Evolutionary conservation across 2,888 invertebrate species (phyloP).

Genomic region (Tipula confusa): DNA sequence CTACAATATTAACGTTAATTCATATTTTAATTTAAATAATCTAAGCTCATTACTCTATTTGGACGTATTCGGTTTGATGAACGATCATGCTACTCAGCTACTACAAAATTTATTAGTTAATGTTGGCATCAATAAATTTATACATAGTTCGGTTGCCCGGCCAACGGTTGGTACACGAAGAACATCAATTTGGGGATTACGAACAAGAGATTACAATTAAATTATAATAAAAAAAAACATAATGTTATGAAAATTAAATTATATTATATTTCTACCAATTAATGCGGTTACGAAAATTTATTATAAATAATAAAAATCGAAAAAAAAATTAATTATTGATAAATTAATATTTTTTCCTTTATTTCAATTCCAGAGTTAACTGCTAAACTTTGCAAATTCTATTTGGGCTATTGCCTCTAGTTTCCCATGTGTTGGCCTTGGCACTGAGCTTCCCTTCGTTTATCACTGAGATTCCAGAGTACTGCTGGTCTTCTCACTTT

Average conservation of each 20-base stretch:
- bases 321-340: neutral
- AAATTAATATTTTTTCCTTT: too few species aligned
- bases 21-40: slow-evolving; percentile 60
- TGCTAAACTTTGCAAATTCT: too few species aligned
- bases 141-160: slow-evolving; percentile 79
- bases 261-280: neutral
- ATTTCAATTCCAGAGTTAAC: too few species aligned
- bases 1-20: slow-evolving; percentile 65
- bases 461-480: too few species aligned
- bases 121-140: slow-evolving; percentile 67
- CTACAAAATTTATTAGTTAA: slow-evolving; percentile 56
- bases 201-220: slow-evolving; percentile 66
- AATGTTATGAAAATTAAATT: neutral
- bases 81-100: slow-evolving; percentile 52
- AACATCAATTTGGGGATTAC: slow-evolving; percentile 85
- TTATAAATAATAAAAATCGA: neutral
- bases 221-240: neutral
- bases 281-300: neutral
- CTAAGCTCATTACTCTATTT: slow-evolving; percentile 65
- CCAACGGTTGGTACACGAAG: slow-evolving; percentile 84
- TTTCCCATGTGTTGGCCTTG: too few species aligned
- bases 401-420: too few species aligned
- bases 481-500: too few species aligned
- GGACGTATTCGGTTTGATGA: slow-evolving; percentile 78
- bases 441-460: too few species aligned